A percentile compares a stretch with the other conserved stretches of the same genome.
Conservation (phyloP, 2,797 vertebrate species). For the Emys orbicularis region DNA sequence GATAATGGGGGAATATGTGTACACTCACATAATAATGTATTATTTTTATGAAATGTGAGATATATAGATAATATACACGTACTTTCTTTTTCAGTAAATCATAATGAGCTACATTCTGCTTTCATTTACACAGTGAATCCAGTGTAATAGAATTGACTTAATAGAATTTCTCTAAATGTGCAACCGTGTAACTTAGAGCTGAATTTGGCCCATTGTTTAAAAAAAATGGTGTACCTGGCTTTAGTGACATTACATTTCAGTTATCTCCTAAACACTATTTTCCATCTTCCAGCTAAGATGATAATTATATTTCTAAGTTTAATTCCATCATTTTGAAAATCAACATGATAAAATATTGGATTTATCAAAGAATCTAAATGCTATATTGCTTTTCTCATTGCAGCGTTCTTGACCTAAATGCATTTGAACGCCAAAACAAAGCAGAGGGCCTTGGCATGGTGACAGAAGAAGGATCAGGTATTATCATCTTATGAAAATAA, state of each 20-base stretch:
- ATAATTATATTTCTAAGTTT: neutral
- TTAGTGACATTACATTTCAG: neutral
- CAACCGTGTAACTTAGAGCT: neutral
- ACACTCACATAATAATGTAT: neutral
- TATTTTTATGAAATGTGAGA: neutral
- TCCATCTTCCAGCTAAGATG: neutral
- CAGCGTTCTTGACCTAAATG: constrained; percentile 96
- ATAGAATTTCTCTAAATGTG: neutral
- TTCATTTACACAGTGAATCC: neutral
- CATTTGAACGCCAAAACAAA: constrained; percentile 97
- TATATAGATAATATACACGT: neutral
- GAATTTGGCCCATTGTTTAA: neutral
- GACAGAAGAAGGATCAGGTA: constrained; percentile 98
- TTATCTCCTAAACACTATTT: neutral
- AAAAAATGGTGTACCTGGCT: neutral
- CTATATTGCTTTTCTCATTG: constrained; percentile 40
- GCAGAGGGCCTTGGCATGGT: constrained; percentile 98
- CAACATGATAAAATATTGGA: neutral
- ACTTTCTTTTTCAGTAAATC: neutral
- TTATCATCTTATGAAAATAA: constrained; percentile 12
- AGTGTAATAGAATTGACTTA: neutral
- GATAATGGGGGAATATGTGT: neutral
- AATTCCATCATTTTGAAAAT: neutral
- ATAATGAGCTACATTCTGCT: neutral
- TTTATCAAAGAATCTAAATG: neutral